Conservation (phyloP, 2,113 vertebrate genomes). For the Sardina pilchardus region DNA sequence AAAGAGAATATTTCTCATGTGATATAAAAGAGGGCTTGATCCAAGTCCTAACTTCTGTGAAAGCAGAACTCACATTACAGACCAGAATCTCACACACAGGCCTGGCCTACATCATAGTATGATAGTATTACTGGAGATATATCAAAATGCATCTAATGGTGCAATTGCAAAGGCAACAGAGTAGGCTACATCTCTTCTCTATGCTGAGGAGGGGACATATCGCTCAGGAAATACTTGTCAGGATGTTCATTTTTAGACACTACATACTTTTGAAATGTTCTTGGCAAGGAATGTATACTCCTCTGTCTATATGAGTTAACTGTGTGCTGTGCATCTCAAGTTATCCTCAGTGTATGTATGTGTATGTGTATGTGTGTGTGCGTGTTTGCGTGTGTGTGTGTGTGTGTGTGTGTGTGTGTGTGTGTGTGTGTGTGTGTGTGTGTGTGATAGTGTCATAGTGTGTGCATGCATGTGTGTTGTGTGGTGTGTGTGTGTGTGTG, state of each 20-base stretch:
- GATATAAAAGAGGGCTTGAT: too few relatives aligned
- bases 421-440: slow-evolving; percentile 25
- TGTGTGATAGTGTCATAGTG: slow-evolving; percentile 5
- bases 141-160: too few relatives aligned
- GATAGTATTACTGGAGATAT: too few relatives aligned
- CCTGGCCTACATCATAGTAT: too few relatives aligned
- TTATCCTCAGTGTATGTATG: neutral
- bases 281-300: neutral
- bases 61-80: too few relatives aligned
- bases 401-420: slow-evolving; percentile 6
- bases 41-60: too few relatives aligned
- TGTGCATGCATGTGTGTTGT: slow-evolving; percentile 14
- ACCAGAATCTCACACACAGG: too few relatives aligned
- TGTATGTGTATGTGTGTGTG: slow-evolving; percentile 19
- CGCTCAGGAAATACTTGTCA: neutral
- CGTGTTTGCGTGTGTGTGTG: slow-evolving; percentile 6
- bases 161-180: too few relatives aligned
- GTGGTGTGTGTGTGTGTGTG: slow-evolving; percentile 20
- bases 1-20: too few relatives aligned
- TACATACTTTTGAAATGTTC: slow-evolving; percentile 15
- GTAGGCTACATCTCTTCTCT: too few relatives aligned
- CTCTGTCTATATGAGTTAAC: neutral
- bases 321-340: neutral
- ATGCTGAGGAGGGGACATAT: too few relatives aligned
- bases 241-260: slow-evolving; percentile 27